Evolutionary conservation across 1,140 invertebrate species (phyloP), one percentile per base, ranked within the genome.

Genomic region (Psix sp.): DNA sequence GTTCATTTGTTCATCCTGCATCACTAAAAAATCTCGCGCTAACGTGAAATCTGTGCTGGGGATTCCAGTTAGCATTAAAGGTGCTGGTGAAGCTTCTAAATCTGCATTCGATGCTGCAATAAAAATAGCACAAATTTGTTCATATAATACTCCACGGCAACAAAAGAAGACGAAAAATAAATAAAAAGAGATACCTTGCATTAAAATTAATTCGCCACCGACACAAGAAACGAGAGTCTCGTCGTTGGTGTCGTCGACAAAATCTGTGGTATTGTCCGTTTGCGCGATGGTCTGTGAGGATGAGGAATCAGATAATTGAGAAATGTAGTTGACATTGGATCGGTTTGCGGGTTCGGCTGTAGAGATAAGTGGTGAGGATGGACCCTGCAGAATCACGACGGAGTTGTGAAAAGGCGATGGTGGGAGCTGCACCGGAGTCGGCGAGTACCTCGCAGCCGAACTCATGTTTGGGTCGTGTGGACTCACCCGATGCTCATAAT

Each of bases 381-480:
- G 79, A 35, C 76, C 77, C 65, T 89, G 88, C 5, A 88, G 81
- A 31, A 89, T 87, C 39, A 90, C 87, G 11, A 89, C 86, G 5
- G 89, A 87, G 75, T 88, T 89, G 43, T 85, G 84, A 49, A 87
- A 89, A 9, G 89, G 85, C 21, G 84, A 82, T 9, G 84, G 78
- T 11, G 82, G 81, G 14, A 86, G 51, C 48, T 87, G 87, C 13
- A 87, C 87, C 26, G 88, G 89, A 16, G 89, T 88, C 0, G 89
- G 88, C 13, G 88, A 90, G 74, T 90, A 90, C 54, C 85, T 82
- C 0, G 89, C 89, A 6, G 88, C 83, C 7, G 89, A 90, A 74
- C 89, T 88, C 89, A 90, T 89, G 68, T 90, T 90, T 1, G 89
- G 89, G 76, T 91, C 89, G 59, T 90, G 80, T 3, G 89, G 88